Evolutionary conservation across 53 echinoderm and acorn worm species (phyloP).

Genomic region (Mesocentrotus franciscanus): DNA sequence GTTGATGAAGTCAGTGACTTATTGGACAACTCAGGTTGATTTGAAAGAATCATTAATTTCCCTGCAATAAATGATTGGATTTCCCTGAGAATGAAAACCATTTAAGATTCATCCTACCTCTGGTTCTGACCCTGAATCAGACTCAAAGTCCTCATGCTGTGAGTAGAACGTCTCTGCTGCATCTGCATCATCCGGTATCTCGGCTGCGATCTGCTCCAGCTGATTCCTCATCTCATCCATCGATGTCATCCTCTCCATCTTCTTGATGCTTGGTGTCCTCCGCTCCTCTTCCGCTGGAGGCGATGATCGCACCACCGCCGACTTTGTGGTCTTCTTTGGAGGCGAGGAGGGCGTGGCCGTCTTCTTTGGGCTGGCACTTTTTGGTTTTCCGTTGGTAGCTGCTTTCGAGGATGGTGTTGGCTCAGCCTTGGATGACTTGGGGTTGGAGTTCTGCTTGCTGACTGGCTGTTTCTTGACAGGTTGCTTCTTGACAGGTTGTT

Average conservation of each 20-base stretch:
- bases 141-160: slow-evolving; percentile 98
- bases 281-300: slow-evolving; percentile 3
- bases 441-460: slow-evolving; percentile 54
- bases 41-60: no score
- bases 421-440: not conserved
- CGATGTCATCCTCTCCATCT: slow-evolving; percentile 65
- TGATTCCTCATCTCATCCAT: slow-evolving; percentile 64
- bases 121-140: slow-evolving; percentile 74
- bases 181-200: slow-evolving; percentile 89
- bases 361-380: slow-evolving; percentile 58
- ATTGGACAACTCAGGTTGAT: no score
- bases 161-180: slow-evolving; percentile 97
- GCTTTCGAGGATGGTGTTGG: slow-evolving; percentile 29
- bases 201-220: slow-evolving; percentile 60
- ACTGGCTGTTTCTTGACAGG: slow-evolving; percentile 49
- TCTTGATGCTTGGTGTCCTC: slow-evolving; percentile 58
- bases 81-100: not conserved
- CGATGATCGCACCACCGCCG: not conserved
- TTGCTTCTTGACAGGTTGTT: slow-evolving; percentile 35
- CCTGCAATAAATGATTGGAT: not conserved
- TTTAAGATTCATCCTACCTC: slow-evolving; percentile 21
- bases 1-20: not conserved
- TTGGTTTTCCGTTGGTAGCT: slow-evolving; percentile 48
- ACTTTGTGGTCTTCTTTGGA: slow-evolving; percentile 37
- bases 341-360: slow-evolving; percentile 6